Evolutionary conservation across 2,797 vertebrate species (phyloP).

Genomic region (Spea hammondii): DNA sequence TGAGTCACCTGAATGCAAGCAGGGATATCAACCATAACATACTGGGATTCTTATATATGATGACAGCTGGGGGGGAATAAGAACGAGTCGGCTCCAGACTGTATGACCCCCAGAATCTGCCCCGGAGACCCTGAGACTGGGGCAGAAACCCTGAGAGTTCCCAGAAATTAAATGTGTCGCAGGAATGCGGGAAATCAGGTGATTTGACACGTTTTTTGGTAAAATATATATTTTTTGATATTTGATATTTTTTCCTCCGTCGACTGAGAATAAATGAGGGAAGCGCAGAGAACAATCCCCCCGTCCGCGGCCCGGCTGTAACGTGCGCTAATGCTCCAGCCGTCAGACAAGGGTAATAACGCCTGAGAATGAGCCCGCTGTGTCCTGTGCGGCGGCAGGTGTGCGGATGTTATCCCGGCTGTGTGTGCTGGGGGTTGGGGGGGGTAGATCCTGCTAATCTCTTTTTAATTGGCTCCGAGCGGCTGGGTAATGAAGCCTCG

Average conservation of each 20-base stretch:
- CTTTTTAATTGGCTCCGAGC: constrained; percentile 51
- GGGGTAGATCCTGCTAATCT: constrained; percentile 41
- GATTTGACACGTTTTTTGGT: constrained; percentile 38
- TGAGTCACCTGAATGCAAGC: no score
- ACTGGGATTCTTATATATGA: no score
- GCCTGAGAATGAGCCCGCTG: constrained; percentile 10
- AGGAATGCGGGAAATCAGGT: constrained; percentile 19
- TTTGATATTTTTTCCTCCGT: background rate
- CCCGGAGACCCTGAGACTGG: no score
- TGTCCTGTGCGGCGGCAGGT: constrained; percentile 38
- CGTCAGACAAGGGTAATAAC: constrained; percentile 9
- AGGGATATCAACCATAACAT: no score
- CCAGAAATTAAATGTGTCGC: background rate
- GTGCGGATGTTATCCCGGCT: constrained; percentile 7
- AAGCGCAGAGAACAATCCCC: background rate
- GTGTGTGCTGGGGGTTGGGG: constrained; percentile 33
- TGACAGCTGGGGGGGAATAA: no score
- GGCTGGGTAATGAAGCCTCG: constrained; percentile 42
- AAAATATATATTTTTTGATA: constrained; percentile 4
- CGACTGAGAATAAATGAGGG: background rate
- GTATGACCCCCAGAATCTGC: no score
- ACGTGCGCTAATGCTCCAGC: background rate
- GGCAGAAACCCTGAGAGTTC: no score
- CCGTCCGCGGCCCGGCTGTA: background rate
- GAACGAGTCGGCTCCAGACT: no score